phyloP scores from a whole-genome alignment of 2,797 vertebrate genomes.

The Oreochromis grahami region DNA sequence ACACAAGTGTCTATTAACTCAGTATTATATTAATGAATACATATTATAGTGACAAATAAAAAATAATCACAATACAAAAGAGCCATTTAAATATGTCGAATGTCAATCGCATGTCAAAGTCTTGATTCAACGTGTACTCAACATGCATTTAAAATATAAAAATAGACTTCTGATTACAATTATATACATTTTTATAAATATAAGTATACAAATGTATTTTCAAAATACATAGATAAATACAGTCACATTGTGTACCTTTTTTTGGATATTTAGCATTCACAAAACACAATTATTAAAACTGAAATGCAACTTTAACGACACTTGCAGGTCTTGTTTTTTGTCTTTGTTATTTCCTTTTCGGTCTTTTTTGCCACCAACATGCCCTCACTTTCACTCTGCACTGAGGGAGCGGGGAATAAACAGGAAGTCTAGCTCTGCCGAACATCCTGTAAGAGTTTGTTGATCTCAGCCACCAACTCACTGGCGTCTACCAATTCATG shows the following conservation, averaged over 20 bases:
- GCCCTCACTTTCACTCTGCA: slow-evolving; percentile 38
- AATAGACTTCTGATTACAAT: slow-evolving; percentile 93
- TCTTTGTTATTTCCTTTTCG: slow-evolving; percentile 4
- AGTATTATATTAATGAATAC: slow-evolving; percentile 69
- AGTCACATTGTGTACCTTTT: slow-evolving; percentile 87
- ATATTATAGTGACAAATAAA: slow-evolving; percentile 61
- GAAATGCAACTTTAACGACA: slow-evolving; percentile 92
- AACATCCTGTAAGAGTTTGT: slow-evolving; percentile 96
- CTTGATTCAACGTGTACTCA: slow-evolving; percentile 72
- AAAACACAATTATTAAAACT: slow-evolving; percentile 92
- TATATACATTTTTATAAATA: slow-evolving; percentile 96
- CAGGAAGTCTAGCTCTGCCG: slow-evolving; percentile 84
- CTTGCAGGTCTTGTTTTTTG: slow-evolving; percentile 75
- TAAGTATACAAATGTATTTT: slow-evolving; percentile 94
- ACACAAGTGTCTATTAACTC: slow-evolving; percentile 58
- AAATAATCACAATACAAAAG: slow-evolving; percentile 69
- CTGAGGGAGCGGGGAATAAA: slow-evolving; percentile 14
- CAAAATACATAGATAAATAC: slow-evolving; percentile 99
- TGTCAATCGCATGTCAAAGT: slow-evolving; percentile 68
- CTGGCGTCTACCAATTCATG: slow-evolving; percentile 98
- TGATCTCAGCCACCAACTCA: slow-evolving; percentile 96
- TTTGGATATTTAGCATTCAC: slow-evolving; percentile 98
- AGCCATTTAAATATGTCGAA: slow-evolving; percentile 67
- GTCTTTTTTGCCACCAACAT: slow-evolving; percentile 27
- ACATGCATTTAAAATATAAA: slow-evolving; percentile 91